Conservation (phyloP, 1,140 invertebrate species). For the Leucophenga varia region DNA sequence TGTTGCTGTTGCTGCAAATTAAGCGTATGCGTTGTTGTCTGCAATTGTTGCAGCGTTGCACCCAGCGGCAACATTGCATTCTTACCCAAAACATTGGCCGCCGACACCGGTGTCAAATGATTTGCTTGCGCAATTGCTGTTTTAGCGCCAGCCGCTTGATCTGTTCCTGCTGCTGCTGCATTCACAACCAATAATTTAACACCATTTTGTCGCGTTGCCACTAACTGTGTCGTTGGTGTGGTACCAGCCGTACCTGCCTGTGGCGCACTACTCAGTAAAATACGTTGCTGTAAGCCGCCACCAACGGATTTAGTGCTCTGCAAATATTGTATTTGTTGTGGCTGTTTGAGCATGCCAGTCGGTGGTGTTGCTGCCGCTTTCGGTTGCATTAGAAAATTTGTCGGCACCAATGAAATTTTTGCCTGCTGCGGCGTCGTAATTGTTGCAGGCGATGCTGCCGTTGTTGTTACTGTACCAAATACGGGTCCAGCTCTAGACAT, state of each 20-base stretch:
- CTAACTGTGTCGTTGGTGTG: constrained; percentile 27
- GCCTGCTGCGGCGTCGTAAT: constrained; percentile 8
- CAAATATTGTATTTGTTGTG: constrained; percentile 30
- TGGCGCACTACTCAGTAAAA: constrained; percentile 33
- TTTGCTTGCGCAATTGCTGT: too few relatives aligned
- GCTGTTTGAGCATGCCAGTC: constrained; percentile 9
- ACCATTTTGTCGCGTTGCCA: constrained; percentile 38
- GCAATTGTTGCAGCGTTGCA: too few relatives aligned
- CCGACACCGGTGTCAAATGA: too few relatives aligned
- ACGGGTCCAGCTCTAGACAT: background rate
- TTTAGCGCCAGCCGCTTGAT: constrained; percentile 33
- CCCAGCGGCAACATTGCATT: too few relatives aligned
- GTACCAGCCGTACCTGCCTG: constrained; percentile 11
- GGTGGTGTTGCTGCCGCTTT: constrained; percentile 20
- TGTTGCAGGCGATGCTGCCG: constrained; percentile 5
- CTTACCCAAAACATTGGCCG: too few relatives aligned
- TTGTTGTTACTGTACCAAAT: constrained; percentile 4
- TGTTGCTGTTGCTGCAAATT: constrained; percentile 27
- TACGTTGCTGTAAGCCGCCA: constrained; percentile 22
- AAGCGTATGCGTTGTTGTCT: too few relatives aligned
- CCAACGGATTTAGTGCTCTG: constrained; percentile 39
- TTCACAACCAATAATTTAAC: constrained; percentile 52
- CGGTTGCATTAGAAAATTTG: constrained; percentile 51
- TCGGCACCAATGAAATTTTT: constrained; percentile 53
- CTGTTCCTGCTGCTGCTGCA: constrained; percentile 23